These are phyloP conservation scores for Diadegma fenestrale DNA, from an alignment of 2,888 invertebrate genomes.

Conservation along the genomic window DNA sequence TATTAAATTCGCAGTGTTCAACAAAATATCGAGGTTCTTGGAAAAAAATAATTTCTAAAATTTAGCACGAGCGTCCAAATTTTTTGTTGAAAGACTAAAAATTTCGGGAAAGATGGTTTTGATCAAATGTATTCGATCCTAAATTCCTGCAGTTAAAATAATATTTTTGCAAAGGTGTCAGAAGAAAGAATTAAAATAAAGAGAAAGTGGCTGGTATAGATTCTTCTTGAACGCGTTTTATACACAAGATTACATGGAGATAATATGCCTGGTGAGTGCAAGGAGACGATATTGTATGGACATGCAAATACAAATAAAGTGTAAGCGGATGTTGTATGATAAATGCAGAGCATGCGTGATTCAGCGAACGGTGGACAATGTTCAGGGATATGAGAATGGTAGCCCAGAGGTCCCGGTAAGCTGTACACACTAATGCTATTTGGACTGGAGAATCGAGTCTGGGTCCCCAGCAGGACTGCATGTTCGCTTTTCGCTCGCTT, in stretches of 20 bases:
- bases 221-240: neutral
- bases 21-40: no score
- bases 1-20: no score
- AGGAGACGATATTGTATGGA: slow-evolving; percentile 25
- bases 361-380: slow-evolving; percentile 41
- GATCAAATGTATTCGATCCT: neutral
- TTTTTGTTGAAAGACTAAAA: neutral
- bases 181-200: neutral
- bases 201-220: neutral
- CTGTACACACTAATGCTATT: slow-evolving; percentile 52
- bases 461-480: slow-evolving; percentile 33
- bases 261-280: slow-evolving; percentile 9
- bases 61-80: slow-evolving; percentile 35
- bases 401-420: slow-evolving; percentile 19
- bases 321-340: slow-evolving; percentile 26
- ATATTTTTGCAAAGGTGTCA: neutral
- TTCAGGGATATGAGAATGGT: slow-evolving; percentile 25
- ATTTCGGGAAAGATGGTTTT: neutral
- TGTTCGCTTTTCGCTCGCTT: slow-evolving; percentile 53
- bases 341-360: slow-evolving; percentile 45
- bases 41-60: no score
- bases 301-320: slow-evolving; percentile 6
- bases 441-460: slow-evolving; percentile 40
- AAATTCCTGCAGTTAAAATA: neutral
- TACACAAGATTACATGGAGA: neutral